Evolutionary conservation across 2,888 invertebrate genomes (phyloP).

Genomic region (Acleris holmiana): DNA sequence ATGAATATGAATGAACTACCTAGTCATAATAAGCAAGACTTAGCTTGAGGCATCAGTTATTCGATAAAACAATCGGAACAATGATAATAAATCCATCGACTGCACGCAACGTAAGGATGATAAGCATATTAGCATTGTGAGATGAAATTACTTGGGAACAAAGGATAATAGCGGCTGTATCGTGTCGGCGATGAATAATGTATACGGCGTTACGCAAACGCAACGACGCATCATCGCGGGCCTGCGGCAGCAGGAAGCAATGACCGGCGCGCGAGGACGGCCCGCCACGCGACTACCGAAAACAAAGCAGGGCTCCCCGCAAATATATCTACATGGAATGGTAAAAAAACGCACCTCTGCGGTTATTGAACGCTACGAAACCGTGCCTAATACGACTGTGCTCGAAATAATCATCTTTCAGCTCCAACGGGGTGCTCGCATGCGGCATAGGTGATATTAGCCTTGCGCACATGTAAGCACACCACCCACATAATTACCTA

Average conservation of each 20-base stretch:
- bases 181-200: slow-evolving; percentile 65
- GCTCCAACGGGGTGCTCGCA: no score
- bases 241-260: slow-evolving; percentile 68
- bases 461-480: no score
- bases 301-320: slow-evolving; percentile 33
- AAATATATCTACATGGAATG: background rate
- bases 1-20: no score
- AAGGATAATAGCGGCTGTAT: slow-evolving; percentile 62
- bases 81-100: slow-evolving; percentile 28
- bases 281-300: slow-evolving; percentile 35
- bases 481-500: no score
- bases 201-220: slow-evolving; percentile 64
- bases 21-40: background rate
- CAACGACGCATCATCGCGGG: slow-evolving; percentile 52
- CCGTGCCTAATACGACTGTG: background rate
- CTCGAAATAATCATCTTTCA: no score
- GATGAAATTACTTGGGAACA: slow-evolving; percentile 53
- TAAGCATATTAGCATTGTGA: slow-evolving; percentile 38
- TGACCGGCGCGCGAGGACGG: slow-evolving; percentile 69
- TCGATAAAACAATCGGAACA: slow-evolving; percentile 30
- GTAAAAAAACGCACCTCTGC: background rate
- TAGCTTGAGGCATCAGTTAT: slow-evolving; percentile 9
- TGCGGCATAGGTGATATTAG: no score
- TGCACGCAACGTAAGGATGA: slow-evolving; percentile 39
- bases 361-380: slow-evolving; percentile 9